Base-by-base conservation (phyloP, 2,888 invertebrate species). In the Scaptomyza caliginosa region DNA sequence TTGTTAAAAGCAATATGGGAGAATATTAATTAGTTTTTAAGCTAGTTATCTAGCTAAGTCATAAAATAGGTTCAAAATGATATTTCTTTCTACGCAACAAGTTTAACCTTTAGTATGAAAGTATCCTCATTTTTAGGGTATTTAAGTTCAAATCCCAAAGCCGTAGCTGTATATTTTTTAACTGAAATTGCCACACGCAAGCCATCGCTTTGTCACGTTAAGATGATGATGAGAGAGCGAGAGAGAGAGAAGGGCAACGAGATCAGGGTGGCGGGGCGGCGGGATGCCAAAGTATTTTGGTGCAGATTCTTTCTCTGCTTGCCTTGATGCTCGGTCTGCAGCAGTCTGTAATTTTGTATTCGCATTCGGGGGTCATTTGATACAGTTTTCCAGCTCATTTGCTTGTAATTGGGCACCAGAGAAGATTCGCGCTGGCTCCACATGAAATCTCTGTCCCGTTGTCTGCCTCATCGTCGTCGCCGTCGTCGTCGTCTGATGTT, bases 171-270 rank as follows among this genome's bases (percentile, higher is more conserved):
- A 60, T 78, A 60, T 78, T 66, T 84, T 71, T 79, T 74, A 90
- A 91, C 88, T 88, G 89, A 90, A 90, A 91, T 91, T 91, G 90
- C 91, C 91, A 91, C 91, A 91, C 91, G 91, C 91, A 91, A 91
- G 89, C 89, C 90, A 91, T 90, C 90, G 88, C 89, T 88, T 90
- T 89, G 89, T 89, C 88, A 85, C 87, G 77, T 86, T 75, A 79
- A 77, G 74, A 63, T 57, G 63, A 36, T 56, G 43, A 57, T 32
- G 32, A 16, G n/a, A 28, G 32, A 32, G 32, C n/a, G 21, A 23
- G 21, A 23, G 21, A 23, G 21, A 23, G 21, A 23, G 21, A 23
- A 38, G 39, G 40, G 30, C 8, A 16, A 19, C 16, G 19, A 13
- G 26, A 5, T 10, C 11, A 19, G 7, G 24, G 28, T 10, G n/a